Base-by-base conservation (phyloP, 2,113 vertebrate genomes). In the Chaetorhynchus papuensis region DNA sequence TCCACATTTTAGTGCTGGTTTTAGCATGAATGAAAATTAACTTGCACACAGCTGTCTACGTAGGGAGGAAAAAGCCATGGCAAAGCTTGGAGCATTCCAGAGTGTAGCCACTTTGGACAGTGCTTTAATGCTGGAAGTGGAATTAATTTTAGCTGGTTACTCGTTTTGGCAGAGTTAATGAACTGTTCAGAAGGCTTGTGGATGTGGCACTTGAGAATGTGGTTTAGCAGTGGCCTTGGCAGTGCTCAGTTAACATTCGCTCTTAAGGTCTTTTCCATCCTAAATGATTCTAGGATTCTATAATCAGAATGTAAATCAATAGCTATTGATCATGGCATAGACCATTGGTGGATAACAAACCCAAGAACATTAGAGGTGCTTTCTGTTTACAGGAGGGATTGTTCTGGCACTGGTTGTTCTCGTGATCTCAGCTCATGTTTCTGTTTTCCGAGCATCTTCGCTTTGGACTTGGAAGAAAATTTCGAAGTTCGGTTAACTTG, bases 221-320 rank as follows among this genome's bases (percentile, higher is more conserved):
- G 37, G 45, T 11, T 50, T 57, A 57, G 42, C 14, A 54, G 37
- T 33, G 61, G 27, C 8, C 10, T 63, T 56, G 64, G 18, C 49
- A 56, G 27, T 37, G 31, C 64, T 52, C 23, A 10, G 50, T 65
- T 42, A 11, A 21, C 4, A 7, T 24, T 84, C 23, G n/a, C 9
- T 42, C 24, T 53, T 49, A 11, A 54, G 41, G 21, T 52, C 65
- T 71, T 52, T 42, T 65, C 21, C 31, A 50, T 16, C 22, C 33
- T 24, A 15, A 52, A 39, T 0, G 2, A 22, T 52, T 22, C 31
- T 24, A 20, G 59, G 56, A 20, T 77, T 70, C 8, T 9, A 0
- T 21, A 27, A 59, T 28, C 11, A 41, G 22, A 27, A 30, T 23
- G 39, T 22, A 35, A 84, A 81, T 44, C 39, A 35, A 6, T 59